Evolutionary conservation across 1,140 invertebrate species (phyloP).

Genomic region (Saxidomus purpurata): DNA sequence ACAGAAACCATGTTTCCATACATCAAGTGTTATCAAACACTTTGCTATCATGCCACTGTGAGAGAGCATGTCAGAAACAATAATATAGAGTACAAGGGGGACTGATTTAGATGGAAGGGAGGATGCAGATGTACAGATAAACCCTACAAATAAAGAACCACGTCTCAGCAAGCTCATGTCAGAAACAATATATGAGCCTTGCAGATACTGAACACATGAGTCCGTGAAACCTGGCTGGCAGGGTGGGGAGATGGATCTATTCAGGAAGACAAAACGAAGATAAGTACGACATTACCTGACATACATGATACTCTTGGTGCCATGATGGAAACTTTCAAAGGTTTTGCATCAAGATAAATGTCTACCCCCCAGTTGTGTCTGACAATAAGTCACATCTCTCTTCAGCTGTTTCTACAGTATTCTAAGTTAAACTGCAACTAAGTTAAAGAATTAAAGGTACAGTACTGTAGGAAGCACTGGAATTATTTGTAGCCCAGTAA

Average conservation of each 20-base stretch:
- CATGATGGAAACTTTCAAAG: not conserved
- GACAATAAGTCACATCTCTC: too few relatives aligned
- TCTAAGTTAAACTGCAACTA: too few relatives aligned
- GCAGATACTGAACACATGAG: too few relatives aligned
- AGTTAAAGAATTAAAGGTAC: too few relatives aligned
- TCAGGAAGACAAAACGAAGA: not conserved
- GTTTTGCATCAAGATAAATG: not conserved
- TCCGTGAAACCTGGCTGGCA: too few relatives aligned
- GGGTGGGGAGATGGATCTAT: not conserved
- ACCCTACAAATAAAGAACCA: not conserved
- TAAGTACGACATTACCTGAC: not conserved
- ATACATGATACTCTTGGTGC: not conserved
- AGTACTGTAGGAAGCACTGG: too few relatives aligned
- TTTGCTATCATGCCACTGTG: not conserved
- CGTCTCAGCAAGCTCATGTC: not conserved
- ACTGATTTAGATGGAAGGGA: not conserved
- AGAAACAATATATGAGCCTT: not conserved
- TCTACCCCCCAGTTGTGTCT: not conserved
- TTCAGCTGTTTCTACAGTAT: too few relatives aligned
- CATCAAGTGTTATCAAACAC: not conserved
- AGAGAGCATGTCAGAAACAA: not conserved
- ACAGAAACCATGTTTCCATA: not conserved
- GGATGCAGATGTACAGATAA: not conserved
- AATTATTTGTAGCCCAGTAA: too few relatives aligned
- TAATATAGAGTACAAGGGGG: not conserved